These are phyloP conservation scores for Morelia viridis DNA, from an alignment of 2,797 vertebrate genomes.

Conservation along the genomic window DNA sequence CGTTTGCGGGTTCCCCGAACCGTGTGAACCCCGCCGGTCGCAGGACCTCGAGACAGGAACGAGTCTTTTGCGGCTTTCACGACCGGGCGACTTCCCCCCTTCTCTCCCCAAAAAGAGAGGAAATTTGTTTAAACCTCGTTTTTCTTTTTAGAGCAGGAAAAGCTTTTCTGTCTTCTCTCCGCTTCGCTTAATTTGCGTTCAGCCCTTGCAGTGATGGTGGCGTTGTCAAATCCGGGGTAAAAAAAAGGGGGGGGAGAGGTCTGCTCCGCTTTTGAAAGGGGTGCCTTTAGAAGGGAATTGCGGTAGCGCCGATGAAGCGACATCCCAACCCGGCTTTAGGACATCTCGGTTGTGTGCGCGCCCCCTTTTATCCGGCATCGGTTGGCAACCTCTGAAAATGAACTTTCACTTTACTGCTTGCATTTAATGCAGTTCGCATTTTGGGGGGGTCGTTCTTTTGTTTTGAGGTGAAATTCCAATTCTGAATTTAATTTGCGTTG, in stretches of 20 bases:
- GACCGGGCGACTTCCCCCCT: neutral
- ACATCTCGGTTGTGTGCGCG: neutral
- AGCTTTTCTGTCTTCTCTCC: too few relatives aligned
- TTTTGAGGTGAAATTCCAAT: neutral
- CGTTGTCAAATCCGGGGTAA: neutral
- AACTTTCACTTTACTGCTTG: neutral
- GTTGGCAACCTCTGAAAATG: neutral
- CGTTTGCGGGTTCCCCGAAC: neutral
- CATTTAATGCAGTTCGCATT: neutral
- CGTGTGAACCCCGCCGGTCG: neutral
- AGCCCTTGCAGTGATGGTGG: neutral
- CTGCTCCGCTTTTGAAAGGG: neutral
- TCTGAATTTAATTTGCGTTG: too few relatives aligned
- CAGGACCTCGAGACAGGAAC: neutral
- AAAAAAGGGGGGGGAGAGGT: neutral
- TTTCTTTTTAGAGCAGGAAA: neutral
- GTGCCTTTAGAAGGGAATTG: neutral
- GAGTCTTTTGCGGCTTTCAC: neutral
- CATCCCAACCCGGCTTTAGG: neutral
- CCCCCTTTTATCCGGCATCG: neutral
- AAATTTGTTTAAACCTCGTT: neutral
- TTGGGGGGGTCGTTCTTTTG: neutral
- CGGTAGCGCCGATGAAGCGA: neutral
- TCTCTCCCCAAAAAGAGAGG: neutral
- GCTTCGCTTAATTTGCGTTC: neutral